Percentiles rank a stretch among this genome's conserved stretches.
Evolutionary conservation across 2,113 vertebrate species (phyloP).

Genomic region (Ivindomyrus marchei): DNA sequence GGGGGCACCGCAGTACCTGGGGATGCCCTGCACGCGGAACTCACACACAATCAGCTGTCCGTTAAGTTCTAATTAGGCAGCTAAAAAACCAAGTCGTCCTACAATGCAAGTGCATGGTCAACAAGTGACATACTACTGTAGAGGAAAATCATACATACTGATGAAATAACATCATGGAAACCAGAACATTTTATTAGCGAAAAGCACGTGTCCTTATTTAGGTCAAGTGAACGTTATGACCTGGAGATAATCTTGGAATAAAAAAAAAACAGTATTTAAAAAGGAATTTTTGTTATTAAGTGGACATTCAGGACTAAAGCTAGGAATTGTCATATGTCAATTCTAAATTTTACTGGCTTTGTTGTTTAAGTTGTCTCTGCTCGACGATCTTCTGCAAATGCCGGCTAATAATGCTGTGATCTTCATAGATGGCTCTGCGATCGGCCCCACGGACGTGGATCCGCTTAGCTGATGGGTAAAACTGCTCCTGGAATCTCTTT

Average conservation of each 20-base stretch:
- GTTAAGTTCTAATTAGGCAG: not conserved
- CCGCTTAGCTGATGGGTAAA: slow-evolving; percentile 60
- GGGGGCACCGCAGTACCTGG: not conserved
- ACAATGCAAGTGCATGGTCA: not conserved
- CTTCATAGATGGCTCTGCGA: slow-evolving; percentile 66
- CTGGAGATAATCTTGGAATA: not conserved
- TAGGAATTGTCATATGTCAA: not conserved
- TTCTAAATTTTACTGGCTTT: slow-evolving; percentile 45
- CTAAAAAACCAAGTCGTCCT: not conserved
- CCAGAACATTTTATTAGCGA: not conserved
- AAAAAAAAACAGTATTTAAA: slow-evolving; percentile 37
- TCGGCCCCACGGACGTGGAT: slow-evolving; percentile 60
- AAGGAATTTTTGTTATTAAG: not conserved
- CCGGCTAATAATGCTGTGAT: slow-evolving; percentile 59
- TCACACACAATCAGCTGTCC: not conserved
- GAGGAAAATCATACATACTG: not conserved
- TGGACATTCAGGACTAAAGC: not conserved
- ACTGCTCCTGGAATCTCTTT: slow-evolving; percentile 59
- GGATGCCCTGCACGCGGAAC: not conserved
- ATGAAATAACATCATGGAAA: not conserved
- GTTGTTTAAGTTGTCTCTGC: slow-evolving; percentile 56
- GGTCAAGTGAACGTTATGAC: not conserved
- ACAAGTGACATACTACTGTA: not conserved
- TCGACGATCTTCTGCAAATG: slow-evolving; percentile 62
- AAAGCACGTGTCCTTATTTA: not conserved